phyloP scores from a whole-genome alignment of 2,797 vertebrate genomes.

The Sebastes cheni region DNA sequence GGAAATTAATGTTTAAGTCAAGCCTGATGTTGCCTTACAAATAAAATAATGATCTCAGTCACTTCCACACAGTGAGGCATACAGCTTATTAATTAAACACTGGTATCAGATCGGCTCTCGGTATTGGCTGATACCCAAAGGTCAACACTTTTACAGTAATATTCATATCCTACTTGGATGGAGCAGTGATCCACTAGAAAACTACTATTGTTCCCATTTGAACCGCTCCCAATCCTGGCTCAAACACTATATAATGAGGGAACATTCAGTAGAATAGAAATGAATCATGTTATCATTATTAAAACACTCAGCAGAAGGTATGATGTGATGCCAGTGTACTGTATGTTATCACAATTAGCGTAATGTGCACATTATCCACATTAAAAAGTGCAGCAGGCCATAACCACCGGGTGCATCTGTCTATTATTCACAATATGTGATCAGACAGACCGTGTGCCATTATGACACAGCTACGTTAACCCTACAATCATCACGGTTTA shows the following conservation, averaged over 20 bases:
- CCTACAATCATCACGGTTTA: constrained; percentile 33
- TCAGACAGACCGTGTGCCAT: constrained; percentile 11
- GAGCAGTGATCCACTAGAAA: background rate
- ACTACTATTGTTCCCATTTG: background rate
- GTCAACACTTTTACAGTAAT: background rate
- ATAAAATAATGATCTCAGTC: too few species aligned
- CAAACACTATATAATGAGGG: background rate
- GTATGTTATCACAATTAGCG: constrained; percentile 3
- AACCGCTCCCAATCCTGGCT: background rate
- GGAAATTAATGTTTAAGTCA: too few species aligned
- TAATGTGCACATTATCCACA: constrained; percentile 38
- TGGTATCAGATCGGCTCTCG: accelerated
- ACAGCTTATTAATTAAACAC: too few species aligned
- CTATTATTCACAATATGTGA: constrained; percentile 37
- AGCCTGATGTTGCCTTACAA: too few species aligned
- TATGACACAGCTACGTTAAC: constrained; percentile 9
- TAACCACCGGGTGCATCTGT: constrained; percentile 10
- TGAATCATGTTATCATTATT: background rate
- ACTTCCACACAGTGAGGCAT: too few species aligned
- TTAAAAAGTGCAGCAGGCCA: constrained; percentile 13
- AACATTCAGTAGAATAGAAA: background rate
- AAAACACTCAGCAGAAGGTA: constrained; percentile 2
- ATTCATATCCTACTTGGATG: background rate
- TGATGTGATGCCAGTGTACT: background rate
- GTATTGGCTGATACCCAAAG: too few species aligned